These are phyloP conservation scores for Sylvicola cinctus DNA, from an alignment of 2,888 invertebrate species.

Conservation along the genomic window DNA sequence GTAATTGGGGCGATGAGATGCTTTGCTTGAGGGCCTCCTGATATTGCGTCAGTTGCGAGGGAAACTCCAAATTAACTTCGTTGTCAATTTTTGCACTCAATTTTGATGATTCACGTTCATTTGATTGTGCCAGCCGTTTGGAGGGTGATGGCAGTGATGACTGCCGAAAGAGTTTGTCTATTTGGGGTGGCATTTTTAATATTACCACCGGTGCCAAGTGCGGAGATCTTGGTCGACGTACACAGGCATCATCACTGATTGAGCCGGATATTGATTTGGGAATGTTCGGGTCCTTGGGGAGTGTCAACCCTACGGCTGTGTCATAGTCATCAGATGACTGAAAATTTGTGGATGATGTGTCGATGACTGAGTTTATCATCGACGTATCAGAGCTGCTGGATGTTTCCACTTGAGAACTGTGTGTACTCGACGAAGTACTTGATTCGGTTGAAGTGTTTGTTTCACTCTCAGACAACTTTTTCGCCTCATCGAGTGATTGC, in stretches of 20 bases:
- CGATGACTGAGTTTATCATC: conserved; percentile 5
- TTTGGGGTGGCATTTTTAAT: conserved; percentile 7
- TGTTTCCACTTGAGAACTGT: too few species aligned
- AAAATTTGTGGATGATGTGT: conserved; percentile 3
- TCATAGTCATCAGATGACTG: conserved; percentile 5
- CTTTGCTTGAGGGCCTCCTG: conserved; percentile 2
- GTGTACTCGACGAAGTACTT: conserved; percentile 2
- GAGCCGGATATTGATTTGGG: conserved; percentile 2
- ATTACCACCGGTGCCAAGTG: background rate
- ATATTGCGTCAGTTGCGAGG: background rate
- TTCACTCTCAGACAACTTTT: conserved; percentile 2
- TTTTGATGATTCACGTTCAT: background rate
- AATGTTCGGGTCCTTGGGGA: background rate
- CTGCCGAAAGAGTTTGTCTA: conserved; percentile 8
- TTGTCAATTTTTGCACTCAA: background rate
- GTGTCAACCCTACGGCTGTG: conserved; percentile 1
- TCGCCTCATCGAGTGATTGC: background rate
- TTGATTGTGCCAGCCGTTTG: background rate
- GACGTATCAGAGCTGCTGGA: conserved; percentile 4
- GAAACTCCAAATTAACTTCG: background rate
- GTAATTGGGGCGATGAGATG: conserved; percentile 4
- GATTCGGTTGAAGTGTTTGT: conserved; percentile 1
- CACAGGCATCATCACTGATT: background rate
- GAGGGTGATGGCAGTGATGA: conserved; percentile 8
- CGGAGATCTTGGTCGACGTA: background rate